These are phyloP conservation scores for Helogale parvula DNA, from an alignment of 2,113 vertebrate genomes.

Conservation along the genomic window DNA sequence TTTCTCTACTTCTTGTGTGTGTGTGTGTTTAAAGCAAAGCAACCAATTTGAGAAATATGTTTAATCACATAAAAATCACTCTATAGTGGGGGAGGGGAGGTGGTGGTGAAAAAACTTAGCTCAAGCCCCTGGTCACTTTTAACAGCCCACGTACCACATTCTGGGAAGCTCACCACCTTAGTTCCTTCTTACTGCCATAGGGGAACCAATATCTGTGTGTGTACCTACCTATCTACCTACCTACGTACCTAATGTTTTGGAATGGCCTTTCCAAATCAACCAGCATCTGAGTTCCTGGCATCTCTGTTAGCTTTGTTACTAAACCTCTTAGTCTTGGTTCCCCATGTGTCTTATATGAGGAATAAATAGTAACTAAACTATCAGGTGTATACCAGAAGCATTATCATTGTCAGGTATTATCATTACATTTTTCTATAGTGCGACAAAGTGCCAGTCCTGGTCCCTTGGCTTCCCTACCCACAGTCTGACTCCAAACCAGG, in stretches of 20 bases:
- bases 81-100: no score
- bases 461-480: background rate
- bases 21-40: background rate
- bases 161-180: no score
- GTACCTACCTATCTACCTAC: background rate
- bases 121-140: background rate
- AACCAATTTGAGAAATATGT: background rate
- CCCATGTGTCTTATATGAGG: background rate
- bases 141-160: background rate
- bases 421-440: background rate
- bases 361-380: background rate
- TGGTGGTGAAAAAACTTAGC: background rate
- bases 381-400: background rate
- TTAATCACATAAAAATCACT: slow-evolving; percentile 19
- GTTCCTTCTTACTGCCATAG: background rate
- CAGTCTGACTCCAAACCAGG: background rate
- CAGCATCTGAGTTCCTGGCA: background rate
- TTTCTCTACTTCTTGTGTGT: background rate
- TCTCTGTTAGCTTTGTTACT: background rate
- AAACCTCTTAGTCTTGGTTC: background rate
- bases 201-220: background rate
- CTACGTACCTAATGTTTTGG: background rate
- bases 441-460: background rate
- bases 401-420: background rate
- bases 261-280: background rate